phyloP scores from a whole-genome alignment of 2,113 vertebrate species.

The Xiphophorus hellerii region DNA sequence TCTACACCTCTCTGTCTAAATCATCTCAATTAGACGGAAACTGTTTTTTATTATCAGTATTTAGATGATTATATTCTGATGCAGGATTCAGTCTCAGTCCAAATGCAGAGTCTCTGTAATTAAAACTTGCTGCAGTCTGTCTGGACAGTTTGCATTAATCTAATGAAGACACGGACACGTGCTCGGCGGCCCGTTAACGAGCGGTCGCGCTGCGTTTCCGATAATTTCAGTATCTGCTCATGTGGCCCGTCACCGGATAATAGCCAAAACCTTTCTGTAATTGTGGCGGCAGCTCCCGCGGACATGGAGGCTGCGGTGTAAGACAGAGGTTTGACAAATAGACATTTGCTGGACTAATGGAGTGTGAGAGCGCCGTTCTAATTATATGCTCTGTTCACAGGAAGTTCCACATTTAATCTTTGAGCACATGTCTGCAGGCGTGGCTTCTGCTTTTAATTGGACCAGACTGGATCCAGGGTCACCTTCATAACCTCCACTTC shows the following conservation, averaged over 20 bases:
- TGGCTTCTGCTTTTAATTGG: conserved; percentile 32
- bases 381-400: conserved; percentile 44
- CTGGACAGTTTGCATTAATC: background rate
- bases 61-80: background rate
- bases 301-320: conserved; percentile 13
- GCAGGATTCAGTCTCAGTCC: background rate
- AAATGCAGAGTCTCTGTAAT: background rate
- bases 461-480: conserved; percentile 38
- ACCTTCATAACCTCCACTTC: conserved; percentile 26
- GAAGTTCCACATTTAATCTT: conserved; percentile 36
- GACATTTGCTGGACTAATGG: conserved; percentile 57
- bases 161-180: background rate
- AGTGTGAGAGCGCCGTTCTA: conserved; percentile 39
- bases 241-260: conserved; percentile 44
- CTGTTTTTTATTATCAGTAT: background rate
- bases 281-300: conserved; percentile 35
- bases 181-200: background rate
- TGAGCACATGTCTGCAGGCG: conserved; percentile 24
- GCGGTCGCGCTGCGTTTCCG: background rate
- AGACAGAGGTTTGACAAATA: conserved; percentile 55
- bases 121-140: background rate
- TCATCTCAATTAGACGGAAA: background rate
- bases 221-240: conserved; percentile 21
- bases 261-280: conserved; percentile 53
- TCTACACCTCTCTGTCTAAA: background rate